Evolutionary conservation across 2,113 vertebrate species (phyloP).

Genomic region (Hiodon alosoides): DNA sequence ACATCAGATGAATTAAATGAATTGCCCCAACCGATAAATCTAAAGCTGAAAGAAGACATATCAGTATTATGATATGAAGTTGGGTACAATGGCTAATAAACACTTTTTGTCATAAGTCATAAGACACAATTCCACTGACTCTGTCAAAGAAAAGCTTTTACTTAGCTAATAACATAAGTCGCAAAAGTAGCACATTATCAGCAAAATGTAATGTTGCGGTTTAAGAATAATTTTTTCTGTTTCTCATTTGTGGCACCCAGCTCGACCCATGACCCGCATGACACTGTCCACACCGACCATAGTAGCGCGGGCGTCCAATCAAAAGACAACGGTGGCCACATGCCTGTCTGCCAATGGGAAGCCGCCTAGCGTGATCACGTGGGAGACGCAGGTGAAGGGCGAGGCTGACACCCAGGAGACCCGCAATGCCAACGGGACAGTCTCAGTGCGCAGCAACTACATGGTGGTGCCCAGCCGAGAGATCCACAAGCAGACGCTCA

Average conservation of each 20-base stretch:
- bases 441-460: constrained; percentile 89
- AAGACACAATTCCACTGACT: too few species aligned
- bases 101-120: too few species aligned
- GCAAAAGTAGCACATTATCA: too few species aligned
- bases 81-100: too few species aligned
- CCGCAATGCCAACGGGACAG: constrained; percentile 78
- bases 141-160: too few species aligned
- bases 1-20: too few species aligned
- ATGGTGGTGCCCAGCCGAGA: constrained; percentile 79
- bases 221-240: too few species aligned
- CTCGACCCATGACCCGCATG: constrained; percentile 82
- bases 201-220: not conserved
- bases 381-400: constrained; percentile 86
- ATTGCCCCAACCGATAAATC: too few species aligned
- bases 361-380: constrained; percentile 73
- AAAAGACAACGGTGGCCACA: constrained; percentile 86
- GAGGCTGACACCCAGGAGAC: constrained; percentile 79
- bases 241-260: constrained; percentile 48
- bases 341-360: constrained; percentile 81
- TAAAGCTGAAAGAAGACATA: too few species aligned
- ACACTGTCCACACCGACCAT: constrained; percentile 74
- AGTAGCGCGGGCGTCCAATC: constrained; percentile 70
- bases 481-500: constrained; percentile 77
- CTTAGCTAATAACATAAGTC: too few species aligned
- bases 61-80: too few species aligned